Evolutionary conservation across 1,140 invertebrate genomes (phyloP).

Genomic region (Neuroterus valhalla): DNA sequence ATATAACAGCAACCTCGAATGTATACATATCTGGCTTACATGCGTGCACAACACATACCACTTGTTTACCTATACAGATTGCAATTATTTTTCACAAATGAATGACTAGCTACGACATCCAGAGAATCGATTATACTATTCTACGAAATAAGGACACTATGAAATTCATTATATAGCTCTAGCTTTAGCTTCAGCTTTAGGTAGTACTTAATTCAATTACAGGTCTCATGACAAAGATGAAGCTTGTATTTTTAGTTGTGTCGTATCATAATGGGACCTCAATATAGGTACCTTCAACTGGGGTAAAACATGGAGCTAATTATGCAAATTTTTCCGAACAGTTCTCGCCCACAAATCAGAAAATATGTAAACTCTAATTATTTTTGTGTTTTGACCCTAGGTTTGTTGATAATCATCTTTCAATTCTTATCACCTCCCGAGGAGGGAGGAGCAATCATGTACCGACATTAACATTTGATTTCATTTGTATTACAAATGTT

Average conservation of each 20-base stretch:
- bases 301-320: no score
- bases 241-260: not conserved
- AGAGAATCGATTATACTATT: not conserved
- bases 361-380: no score
- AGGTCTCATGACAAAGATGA: not conserved
- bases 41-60: conserved; percentile 1
- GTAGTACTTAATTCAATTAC: not conserved
- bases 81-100: conserved; percentile 33
- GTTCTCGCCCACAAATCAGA: no score
- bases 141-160: not conserved
- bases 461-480: no score
- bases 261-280: no score
- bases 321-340: no score
- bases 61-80: conserved; percentile 35
- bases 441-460: no score
- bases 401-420: no score
- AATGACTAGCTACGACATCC: conserved; percentile 8
- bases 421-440: no score
- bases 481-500: no score
- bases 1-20: conserved; percentile 56
- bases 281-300: no score
- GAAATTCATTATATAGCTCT: not conserved
- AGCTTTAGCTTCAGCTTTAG: not conserved
- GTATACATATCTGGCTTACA: conserved; percentile 20
- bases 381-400: no score